Percentiles rank a stretch among this genome's conserved stretches.
Evolutionary conservation across 2,113 vertebrate species (phyloP).

Genomic region (Xenopus laevis): DNA sequence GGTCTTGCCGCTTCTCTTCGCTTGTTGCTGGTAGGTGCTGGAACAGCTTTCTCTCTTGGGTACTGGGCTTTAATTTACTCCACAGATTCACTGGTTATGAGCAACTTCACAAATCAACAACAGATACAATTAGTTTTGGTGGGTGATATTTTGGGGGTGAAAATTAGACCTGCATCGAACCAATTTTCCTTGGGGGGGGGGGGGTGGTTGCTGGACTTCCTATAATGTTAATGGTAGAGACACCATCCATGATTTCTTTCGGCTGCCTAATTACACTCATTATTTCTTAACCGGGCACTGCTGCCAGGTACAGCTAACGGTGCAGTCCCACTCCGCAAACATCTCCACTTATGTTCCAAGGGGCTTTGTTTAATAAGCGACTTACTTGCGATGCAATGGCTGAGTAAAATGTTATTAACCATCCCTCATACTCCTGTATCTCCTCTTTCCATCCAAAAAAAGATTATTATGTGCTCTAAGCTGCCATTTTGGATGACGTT

Average conservation of each 20-base stretch:
- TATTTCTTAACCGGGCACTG: slow-evolving; percentile 3
- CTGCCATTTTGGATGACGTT: too few relatives aligned
- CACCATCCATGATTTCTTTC: not conserved
- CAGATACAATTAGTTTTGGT: slow-evolving; percentile 21
- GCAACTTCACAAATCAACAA: slow-evolving; percentile 11
- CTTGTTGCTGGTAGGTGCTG: slow-evolving; percentile 89
- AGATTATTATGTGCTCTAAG: too few relatives aligned
- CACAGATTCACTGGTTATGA: not conserved
- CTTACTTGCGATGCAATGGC: too few relatives aligned
- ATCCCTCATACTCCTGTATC: too few relatives aligned
- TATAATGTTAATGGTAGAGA: not conserved
- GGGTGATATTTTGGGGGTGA: slow-evolving; percentile 11
- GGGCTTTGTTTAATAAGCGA: too few relatives aligned
- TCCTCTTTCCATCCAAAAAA: too few relatives aligned
- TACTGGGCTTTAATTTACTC: slow-evolving; percentile 56
- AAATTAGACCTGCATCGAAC: not conserved
- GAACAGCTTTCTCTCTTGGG: slow-evolving; percentile 65
- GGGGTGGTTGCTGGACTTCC: not conserved
- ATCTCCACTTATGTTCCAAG: too few relatives aligned
- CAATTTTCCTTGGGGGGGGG: not conserved
- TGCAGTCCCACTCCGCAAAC: not conserved
- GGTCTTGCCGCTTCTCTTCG: slow-evolving; percentile 77
- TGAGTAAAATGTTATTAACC: too few relatives aligned
- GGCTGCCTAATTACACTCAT: not conserved
- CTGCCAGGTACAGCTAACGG: not conserved